Evolutionary conservation across 2,797 vertebrate species (phyloP), one percentile per base, ranked within the genome.

Genomic region (Hyperoplus lanceolatus): DNA sequence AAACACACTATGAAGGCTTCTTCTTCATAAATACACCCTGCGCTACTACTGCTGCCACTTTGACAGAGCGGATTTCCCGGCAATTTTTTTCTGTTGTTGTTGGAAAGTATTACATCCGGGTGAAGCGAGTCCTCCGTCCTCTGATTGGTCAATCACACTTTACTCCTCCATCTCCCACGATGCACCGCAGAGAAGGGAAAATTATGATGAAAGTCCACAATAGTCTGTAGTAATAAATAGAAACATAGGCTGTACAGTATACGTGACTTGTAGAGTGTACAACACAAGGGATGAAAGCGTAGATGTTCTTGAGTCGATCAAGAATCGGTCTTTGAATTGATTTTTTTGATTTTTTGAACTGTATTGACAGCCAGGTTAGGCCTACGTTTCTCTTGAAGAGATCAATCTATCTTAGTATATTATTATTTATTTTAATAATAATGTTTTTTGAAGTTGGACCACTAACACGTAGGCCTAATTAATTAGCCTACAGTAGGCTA

Each of bases 51-150:
- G 41, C 6, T 21, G 54, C 0, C 2, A 0, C 15, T 42, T 18
- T 4, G 0, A 4, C 29, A 15, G n/a, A 51, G 2, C 1, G 29
- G 2, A 12, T 42, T 91, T 91, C 87, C 78, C 87, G 90, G 87
- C 45, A 82, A 70, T 71, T 79, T 77, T 61, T 82, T 84, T 85
- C 29, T 29, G 29, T 29, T 29, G 29, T 29, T 90, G 76, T 84
- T 85, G 64, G 61, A 54, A 70, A 29, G 54, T 69, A 70, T 46
- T 81, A 73, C 81, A 73, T 92, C 88, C 90, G 90, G 89, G 88
- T 91, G 1, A 88, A 1, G 14, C 2, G 7, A 46, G 1, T 21
- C 0, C 1, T 6, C 29, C 9, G 38, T 14, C 10, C 11, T 60
- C 64, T 82, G 81, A 89, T 90, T 89, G 89, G 90, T 50, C 83